Evolutionary conservation across 1,140 invertebrate genomes (phyloP).

Genomic region (Sipha flava): DNA sequence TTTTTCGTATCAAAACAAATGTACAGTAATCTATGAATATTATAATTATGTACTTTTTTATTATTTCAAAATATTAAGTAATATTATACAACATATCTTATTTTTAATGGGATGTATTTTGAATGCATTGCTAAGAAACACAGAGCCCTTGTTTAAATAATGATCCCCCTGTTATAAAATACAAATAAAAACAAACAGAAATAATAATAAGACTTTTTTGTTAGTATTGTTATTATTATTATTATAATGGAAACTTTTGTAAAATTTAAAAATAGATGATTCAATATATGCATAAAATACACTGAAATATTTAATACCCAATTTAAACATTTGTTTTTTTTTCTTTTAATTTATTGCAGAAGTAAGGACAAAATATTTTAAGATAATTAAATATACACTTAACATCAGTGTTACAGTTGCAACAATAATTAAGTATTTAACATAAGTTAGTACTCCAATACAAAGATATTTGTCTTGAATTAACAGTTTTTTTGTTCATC

Average conservation of each 20-base stretch:
- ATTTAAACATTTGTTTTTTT: no score
- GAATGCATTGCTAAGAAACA: background rate
- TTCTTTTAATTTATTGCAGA: no score
- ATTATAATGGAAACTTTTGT: background rate
- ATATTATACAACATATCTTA: background rate
- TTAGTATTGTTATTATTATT: background rate
- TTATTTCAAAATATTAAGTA: background rate
- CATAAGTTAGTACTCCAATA: no score
- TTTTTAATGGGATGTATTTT: background rate
- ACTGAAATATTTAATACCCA: background rate
- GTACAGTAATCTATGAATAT: background rate
- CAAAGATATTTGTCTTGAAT: no score
- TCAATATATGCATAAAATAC: background rate
- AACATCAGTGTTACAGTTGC: no score
- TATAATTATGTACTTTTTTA: background rate
- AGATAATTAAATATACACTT: no score
- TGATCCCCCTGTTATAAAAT: background rate
- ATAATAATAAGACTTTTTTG: background rate
- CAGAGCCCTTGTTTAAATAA: background rate
- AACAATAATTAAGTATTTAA: no score
- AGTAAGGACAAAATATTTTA: no score
- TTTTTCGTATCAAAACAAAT: background rate
- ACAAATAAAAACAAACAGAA: background rate
- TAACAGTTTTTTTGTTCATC: no score
- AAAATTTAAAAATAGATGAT: no score